Conservation (phyloP, 2,797 vertebrate genomes). For the Muscicapa striata region DNA sequence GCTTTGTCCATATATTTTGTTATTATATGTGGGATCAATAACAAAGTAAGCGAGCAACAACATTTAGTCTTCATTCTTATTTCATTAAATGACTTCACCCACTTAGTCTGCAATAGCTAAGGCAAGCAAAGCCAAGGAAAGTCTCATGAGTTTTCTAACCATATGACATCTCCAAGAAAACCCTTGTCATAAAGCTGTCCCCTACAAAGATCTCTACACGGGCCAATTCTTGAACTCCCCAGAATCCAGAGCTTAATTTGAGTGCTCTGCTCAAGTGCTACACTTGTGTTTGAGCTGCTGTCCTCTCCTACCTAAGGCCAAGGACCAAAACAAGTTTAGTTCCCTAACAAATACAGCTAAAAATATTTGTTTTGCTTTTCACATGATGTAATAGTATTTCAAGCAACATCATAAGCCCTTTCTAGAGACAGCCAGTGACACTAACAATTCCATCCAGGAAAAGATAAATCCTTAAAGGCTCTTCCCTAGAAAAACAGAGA, state of each 20-base stretch:
- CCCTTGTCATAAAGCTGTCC: background rate
- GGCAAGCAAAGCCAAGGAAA: background rate
- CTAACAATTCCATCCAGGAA: background rate
- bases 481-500: background rate
- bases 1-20: background rate
- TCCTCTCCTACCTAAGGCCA: background rate
- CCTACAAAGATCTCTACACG: background rate
- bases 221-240: background rate
- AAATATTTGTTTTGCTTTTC: background rate
- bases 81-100: background rate
- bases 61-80: background rate
- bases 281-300: background rate
- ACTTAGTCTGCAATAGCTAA: background rate
- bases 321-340: background rate
- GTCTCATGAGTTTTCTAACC: background rate
- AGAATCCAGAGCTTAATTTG: background rate
- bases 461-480: background rate
- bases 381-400: background rate
- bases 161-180: background rate
- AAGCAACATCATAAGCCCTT: background rate
- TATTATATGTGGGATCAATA: background rate
- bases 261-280: background rate
- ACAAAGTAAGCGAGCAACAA: rapidly evolving
- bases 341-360: background rate
- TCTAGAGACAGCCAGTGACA: background rate